phyloP scores from a whole-genome alignment of 2,797 vertebrate genomes.

The Calcarius lapponicus region DNA sequence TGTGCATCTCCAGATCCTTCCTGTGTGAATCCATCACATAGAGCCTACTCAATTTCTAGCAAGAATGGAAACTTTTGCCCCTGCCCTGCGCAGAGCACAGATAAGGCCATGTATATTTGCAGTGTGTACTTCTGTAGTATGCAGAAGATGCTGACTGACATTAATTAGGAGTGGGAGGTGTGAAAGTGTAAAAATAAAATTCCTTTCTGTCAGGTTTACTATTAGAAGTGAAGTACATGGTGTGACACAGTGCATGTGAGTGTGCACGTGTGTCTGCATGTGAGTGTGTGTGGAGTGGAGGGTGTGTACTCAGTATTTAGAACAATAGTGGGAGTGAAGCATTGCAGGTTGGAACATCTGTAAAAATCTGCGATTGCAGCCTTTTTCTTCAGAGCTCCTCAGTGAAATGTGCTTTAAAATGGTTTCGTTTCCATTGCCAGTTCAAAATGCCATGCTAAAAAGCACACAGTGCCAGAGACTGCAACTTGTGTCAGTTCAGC shows the following conservation, averaged over 20 bases:
- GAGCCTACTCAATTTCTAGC: not conserved
- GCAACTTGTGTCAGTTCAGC: not conserved
- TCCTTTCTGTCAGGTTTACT: constrained; percentile 53
- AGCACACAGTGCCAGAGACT: not conserved
- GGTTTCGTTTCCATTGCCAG: not conserved
- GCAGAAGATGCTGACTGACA: constrained; percentile 63
- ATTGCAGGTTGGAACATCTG: not conserved
- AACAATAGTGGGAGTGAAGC: constrained; percentile 55
- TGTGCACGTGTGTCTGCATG: not conserved
- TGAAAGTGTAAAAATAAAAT: constrained; percentile 61
- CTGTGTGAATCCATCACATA: not conserved
- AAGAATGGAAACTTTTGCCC: constrained; percentile 42
- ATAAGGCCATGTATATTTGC: constrained; percentile 35
- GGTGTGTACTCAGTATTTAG: constrained; percentile 20
- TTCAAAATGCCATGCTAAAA: not conserved
- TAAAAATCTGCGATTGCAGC: not conserved
- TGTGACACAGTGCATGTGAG: constrained; percentile 5
- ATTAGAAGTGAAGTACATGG: constrained; percentile 35
- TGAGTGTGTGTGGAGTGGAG: not conserved
- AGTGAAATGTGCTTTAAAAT: not conserved
- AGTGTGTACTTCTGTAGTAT: not conserved
- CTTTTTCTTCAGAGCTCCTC: not conserved
- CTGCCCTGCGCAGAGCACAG: not conserved
- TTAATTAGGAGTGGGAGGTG: constrained; percentile 71
- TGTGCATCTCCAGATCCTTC: not conserved